phyloP scores from a whole-genome alignment of 2,797 vertebrate genomes.

The Hirundo rustica region DNA sequence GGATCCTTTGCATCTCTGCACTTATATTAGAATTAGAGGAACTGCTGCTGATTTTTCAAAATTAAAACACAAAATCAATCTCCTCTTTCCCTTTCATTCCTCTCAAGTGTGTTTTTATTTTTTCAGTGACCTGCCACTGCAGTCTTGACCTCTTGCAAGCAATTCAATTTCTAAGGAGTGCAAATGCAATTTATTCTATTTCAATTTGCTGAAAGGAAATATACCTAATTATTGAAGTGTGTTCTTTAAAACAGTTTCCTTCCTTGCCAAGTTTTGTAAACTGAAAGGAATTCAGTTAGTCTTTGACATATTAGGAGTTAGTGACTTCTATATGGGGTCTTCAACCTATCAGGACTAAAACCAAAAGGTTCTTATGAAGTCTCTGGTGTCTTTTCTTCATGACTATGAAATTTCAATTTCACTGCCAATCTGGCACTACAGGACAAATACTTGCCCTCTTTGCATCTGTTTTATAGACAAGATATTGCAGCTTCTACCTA shows the following conservation, averaged over 20 bases:
- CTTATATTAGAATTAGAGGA: slow-evolving; percentile 24
- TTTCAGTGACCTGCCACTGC: neutral
- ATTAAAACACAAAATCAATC: slow-evolving; percentile 33
- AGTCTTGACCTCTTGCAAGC: slow-evolving; percentile 18
- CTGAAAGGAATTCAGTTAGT: slow-evolving; percentile 60
- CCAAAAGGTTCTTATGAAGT: neutral
- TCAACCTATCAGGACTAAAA: neutral
- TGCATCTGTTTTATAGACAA: neutral
- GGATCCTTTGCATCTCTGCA: slow-evolving; percentile 31
- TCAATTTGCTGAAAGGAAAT: slow-evolving; percentile 65
- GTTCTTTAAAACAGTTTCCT: slow-evolving; percentile 61
- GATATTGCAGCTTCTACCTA: neutral
- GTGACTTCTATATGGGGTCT: neutral
- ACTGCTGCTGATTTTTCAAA: slow-evolving; percentile 35
- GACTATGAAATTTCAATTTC: neutral
- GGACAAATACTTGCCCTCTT: neutral
- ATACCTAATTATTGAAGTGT: slow-evolving; percentile 45
- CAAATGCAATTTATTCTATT: slow-evolving; percentile 64
- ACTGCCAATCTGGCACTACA: neutral
- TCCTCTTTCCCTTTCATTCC: neutral
- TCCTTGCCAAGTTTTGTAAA: slow-evolving; percentile 26
- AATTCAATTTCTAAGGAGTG: slow-evolving; percentile 58
- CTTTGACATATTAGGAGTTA: slow-evolving; percentile 45
- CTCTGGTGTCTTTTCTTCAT: neutral
- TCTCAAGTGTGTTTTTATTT: neutral